A percentile compares a stretch with the other conserved stretches of the same genome.
Conservation (phyloP, 2,888 invertebrate genomes). For the Drosophila macrospina region DNA sequence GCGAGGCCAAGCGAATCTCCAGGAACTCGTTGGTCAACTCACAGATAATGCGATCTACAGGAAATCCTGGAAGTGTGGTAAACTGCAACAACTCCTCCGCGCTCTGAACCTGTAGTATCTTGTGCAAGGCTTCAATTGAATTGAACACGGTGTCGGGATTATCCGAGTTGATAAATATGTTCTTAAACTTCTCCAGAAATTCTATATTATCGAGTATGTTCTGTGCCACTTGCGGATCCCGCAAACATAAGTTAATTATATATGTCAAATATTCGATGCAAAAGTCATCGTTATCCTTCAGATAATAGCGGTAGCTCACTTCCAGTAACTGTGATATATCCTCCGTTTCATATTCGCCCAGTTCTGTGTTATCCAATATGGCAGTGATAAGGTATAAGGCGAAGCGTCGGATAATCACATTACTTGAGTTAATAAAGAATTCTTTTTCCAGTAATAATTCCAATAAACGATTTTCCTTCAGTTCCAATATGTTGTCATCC, state of each 20-base stretch:
- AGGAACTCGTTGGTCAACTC: constrained; percentile 74
- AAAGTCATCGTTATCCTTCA: constrained; percentile 73
- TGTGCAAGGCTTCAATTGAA: constrained; percentile 73
- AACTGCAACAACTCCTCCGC: constrained; percentile 60
- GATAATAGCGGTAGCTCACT: constrained; percentile 57
- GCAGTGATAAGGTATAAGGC: constrained; percentile 68
- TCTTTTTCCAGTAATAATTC: constrained; percentile 64
- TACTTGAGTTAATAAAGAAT: constrained; percentile 59
- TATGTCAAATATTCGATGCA: constrained; percentile 78
- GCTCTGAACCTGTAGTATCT: constrained; percentile 67
- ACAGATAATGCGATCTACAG: constrained; percentile 75
- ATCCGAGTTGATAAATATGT: constrained; percentile 50
- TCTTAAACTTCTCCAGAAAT: constrained; percentile 73
- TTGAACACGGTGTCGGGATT: constrained; percentile 78
- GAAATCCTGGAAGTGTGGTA: constrained; percentile 62
- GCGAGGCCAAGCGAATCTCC: constrained; percentile 71
- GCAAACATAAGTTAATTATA: constrained; percentile 72
- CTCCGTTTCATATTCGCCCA: constrained; percentile 63
- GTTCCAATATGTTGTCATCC: constrained; percentile 64
- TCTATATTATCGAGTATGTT: constrained; percentile 44
- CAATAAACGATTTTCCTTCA: constrained; percentile 65
- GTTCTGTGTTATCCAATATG: constrained; percentile 66
- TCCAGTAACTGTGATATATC: constrained; percentile 56
- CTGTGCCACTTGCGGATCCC: constrained; percentile 75
- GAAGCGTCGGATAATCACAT: constrained; percentile 69